Evolutionary conservation across 1,140 invertebrate species (phyloP), one percentile per base, ranked within the genome.

Genomic region (Bactericera cockerelli): DNA sequence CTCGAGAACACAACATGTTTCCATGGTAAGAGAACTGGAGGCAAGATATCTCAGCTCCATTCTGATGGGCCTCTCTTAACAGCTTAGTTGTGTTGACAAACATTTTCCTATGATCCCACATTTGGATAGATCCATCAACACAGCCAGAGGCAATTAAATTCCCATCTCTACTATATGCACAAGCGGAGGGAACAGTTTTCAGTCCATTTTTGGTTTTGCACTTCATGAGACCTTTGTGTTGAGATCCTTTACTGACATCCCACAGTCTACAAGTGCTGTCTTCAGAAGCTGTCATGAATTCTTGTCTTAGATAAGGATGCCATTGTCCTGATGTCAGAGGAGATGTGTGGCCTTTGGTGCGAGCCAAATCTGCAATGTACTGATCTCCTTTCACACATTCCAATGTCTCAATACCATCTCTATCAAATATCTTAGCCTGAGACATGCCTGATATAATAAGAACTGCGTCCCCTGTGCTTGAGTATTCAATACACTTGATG

Each of bases 341-440:
- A 0, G 92, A 92, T 11, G 89, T 88, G 69, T 99, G 97, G 0
- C 97, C 97, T 75, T 97, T 96, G 0, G 95, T 99, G 63, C 80
- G 80, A 0, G 86, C 82, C 83, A 93, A 91, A 72, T 99, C 95
- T 1, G 84, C 82, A 28, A 99, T 85, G 68, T 98, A 99, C 71
- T 95, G 93, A 73, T 98, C 94, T 2, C 94, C 89, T 73, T 97
- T 95, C 0, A 93, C 84, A 65, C 93, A 98, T 73, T 99, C 94
- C 14, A 92, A 78, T 60, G 92, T 82, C 70, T 98, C 93, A 67
- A 93, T 92, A 1, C 96, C 97, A 72, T 99, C 95, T 58, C 95
- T 76, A 70, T 98, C 95, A 2, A 98, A 70, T 0, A 99, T 82
- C 73, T 98, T 98, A 0, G 95, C 92, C 69, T 89, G 87, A 0